Conservation (phyloP, 2,797 vertebrate genomes). For the Heliangelus exortis region DNA sequence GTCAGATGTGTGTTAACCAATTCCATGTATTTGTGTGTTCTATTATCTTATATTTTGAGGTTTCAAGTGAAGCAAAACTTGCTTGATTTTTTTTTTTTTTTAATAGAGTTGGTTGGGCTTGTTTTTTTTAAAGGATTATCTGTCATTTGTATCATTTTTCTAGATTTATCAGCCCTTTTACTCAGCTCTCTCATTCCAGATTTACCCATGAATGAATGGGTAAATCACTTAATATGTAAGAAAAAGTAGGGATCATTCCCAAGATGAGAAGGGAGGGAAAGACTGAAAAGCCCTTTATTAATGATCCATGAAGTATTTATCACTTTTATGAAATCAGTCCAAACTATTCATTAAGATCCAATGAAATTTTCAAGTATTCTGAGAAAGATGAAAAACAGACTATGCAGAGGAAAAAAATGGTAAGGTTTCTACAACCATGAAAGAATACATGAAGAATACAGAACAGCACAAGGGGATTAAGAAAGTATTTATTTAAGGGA, state of each 20-base stretch:
- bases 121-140: not conserved
- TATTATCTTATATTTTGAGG: not conserved
- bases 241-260: not conserved
- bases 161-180: not conserved
- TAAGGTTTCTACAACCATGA: not conserved
- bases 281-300: not conserved
- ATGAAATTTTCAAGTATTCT: not conserved
- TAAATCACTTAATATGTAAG: not conserved
- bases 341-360: not conserved
- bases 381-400: not conserved
- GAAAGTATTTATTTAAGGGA: not conserved
- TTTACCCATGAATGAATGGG: not conserved
- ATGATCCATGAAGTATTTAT: not conserved
- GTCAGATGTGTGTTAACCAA: not conserved
- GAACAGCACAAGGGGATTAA: not conserved
- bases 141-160: not conserved
- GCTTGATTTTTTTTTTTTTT: not conserved
- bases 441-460: not conserved
- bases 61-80: not conserved
- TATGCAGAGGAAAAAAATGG: not conserved
- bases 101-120: not conserved
- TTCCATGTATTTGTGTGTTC: not conserved
- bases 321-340: not conserved
- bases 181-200: not conserved
- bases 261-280: not conserved